These are phyloP conservation scores for Zeus faber DNA, from an alignment of 2,113 vertebrate genomes.

Conservation along the genomic window DNA sequence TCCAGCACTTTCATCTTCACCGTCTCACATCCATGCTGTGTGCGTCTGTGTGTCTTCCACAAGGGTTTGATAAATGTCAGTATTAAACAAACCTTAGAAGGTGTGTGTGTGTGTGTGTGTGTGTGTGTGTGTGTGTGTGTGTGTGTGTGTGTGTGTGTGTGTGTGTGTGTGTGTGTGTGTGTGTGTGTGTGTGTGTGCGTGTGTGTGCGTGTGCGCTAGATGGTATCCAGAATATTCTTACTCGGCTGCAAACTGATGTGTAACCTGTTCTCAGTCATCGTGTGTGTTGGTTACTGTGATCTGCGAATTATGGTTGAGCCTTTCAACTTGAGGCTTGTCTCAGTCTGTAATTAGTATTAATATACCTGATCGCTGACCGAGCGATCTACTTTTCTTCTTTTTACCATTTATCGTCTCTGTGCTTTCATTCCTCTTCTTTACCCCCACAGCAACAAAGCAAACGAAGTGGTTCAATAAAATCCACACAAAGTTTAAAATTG, in stretches of 20 bases:
- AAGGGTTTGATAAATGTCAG: too few relatives aligned
- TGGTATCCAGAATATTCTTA: slow-evolving; percentile 16
- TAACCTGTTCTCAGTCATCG: slow-evolving; percentile 16
- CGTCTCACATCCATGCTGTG: background rate
- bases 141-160: background rate
- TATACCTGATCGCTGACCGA: background rate
- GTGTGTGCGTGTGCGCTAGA: slow-evolving; percentile 13
- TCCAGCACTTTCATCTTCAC: slow-evolving; percentile 40
- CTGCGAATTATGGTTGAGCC: background rate
- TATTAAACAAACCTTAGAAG: too few relatives aligned
- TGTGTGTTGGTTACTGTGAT: slow-evolving; percentile 5
- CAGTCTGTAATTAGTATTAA: slow-evolving; percentile 4
- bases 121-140: background rate
- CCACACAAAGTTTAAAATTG: too few relatives aligned
- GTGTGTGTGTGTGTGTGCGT: slow-evolving; percentile 7
- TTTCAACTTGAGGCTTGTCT: background rate
- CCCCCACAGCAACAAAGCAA: too few relatives aligned
- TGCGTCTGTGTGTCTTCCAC: background rate
- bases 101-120: too few relatives aligned
- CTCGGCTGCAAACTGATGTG: slow-evolving; percentile 22
- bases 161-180: background rate
- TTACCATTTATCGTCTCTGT: too few relatives aligned
- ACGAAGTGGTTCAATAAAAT: too few relatives aligned
- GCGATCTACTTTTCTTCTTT: background rate
- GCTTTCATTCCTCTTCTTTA: too few relatives aligned